These are phyloP conservation scores for Empis stercorea DNA, from an alignment of 2,888 invertebrate genomes.

Conservation along the genomic window DNA sequence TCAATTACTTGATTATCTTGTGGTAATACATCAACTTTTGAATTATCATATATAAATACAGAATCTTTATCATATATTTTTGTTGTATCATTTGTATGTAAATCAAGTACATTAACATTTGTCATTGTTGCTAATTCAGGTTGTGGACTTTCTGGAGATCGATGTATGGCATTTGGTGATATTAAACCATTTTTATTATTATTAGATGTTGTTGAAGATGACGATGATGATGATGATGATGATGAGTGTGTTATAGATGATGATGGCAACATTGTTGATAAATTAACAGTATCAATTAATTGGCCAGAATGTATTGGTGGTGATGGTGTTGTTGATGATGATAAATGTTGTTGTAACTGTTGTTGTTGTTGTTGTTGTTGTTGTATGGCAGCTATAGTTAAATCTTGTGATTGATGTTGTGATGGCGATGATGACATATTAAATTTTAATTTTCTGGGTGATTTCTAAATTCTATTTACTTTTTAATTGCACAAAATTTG, in stretches of 20 bases:
- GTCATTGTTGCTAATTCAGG: slow-evolving; percentile 78
- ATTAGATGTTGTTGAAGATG: slow-evolving; percentile 19
- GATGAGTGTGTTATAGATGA: slow-evolving; percentile 13
- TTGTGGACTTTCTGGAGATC: slow-evolving; percentile 49
- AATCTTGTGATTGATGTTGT: slow-evolving; percentile 16
- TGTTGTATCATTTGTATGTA: slow-evolving; percentile 34
- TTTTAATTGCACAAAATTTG: not conserved
- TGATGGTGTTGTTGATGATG: slow-evolving; percentile 21
- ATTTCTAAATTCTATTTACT: not conserved
- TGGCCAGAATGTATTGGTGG: slow-evolving; percentile 13
- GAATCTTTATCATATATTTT: slow-evolving; percentile 36
- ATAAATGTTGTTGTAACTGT: slow-evolving; percentile 15
- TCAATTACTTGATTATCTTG: slow-evolving; percentile 33
- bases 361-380: slow-evolving; percentile 19
- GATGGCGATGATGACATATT: slow-evolving; percentile 21
- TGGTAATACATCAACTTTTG: slow-evolving; percentile 23
- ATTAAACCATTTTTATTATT: slow-evolving; percentile 16
- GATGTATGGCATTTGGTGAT: slow-evolving; percentile 29
- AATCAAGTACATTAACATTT: slow-evolving; percentile 69
- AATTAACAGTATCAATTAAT: not conserved
- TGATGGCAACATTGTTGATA: slow-evolving; percentile 10
- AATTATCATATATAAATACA: slow-evolving; percentile 33
- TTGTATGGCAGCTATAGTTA: slow-evolving; percentile 18
- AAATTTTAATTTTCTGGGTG: too few species aligned
- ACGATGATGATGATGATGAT: too few species aligned